Conservation (phyloP, 2,797 vertebrate species). For the Acestrorhynchus altus region DNA sequence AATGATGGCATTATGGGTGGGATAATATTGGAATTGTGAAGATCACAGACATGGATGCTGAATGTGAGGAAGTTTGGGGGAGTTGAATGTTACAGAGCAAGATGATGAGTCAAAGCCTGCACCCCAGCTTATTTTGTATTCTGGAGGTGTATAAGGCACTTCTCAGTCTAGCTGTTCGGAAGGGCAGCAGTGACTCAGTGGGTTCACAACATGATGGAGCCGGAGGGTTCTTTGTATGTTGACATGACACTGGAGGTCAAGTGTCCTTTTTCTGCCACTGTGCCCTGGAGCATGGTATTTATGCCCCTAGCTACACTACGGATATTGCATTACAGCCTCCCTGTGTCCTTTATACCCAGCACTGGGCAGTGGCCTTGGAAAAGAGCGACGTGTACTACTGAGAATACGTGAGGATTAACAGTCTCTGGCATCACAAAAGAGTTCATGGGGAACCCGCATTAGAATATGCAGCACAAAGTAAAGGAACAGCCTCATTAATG, state of each 20-base stretch:
- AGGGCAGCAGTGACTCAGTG: constrained; percentile 14
- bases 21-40: not conserved
- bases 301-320: not conserved
- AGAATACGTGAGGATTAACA: not conserved
- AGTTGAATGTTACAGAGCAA: not conserved
- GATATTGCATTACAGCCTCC: constrained; percentile 7
- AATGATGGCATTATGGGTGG: not conserved
- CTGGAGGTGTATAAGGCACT: constrained; percentile 2
- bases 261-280: constrained; percentile 27
- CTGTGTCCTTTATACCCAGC: not conserved
- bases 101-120: constrained; percentile 30
- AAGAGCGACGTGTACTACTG: not conserved
- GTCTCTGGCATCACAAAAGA: not conserved
- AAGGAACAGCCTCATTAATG: not conserved
- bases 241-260: constrained; percentile 39
- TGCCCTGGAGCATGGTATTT: constrained; percentile 6
- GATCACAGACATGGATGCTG: not conserved
- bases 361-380: not conserved
- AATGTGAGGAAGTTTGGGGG: constrained; percentile 20
- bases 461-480: not conserved
- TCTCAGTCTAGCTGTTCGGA: constrained; percentile 20
- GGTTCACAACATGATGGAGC: constrained; percentile 4
- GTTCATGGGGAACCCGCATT: not conserved
- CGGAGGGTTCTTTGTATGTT: constrained; percentile 13
- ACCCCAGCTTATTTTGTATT: constrained; percentile 33